These are phyloP conservation scores for Vombatus ursinus DNA, from an alignment of 2,113 vertebrate genomes.

Conservation along the genomic window DNA sequence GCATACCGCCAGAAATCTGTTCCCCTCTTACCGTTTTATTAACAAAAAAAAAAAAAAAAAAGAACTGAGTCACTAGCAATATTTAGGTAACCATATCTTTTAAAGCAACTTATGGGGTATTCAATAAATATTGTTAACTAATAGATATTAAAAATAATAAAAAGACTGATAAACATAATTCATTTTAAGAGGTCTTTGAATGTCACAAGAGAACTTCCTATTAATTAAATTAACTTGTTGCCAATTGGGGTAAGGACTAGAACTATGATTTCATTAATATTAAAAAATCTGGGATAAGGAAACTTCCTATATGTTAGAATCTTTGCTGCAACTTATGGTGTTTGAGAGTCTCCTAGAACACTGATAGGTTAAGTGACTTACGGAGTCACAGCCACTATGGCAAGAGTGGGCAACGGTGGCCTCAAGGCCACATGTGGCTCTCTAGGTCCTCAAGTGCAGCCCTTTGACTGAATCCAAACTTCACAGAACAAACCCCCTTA, in stretches of 20 bases:
- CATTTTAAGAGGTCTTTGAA: neutral
- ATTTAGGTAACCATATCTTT: neutral
- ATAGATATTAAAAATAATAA: neutral
- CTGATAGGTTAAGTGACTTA: neutral
- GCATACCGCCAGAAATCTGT: neutral
- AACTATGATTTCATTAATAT: neutral
- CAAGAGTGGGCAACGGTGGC: too few species aligned
- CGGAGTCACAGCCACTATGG: neutral
- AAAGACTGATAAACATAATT: neutral
- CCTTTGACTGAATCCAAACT: too few species aligned
- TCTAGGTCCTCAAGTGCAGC: too few species aligned
- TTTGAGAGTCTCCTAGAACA: neutral
- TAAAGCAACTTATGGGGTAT: neutral
- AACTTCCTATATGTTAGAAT: neutral
- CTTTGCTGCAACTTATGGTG: neutral
- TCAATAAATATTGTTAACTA: neutral
- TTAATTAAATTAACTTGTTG: neutral
- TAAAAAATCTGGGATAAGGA: neutral
- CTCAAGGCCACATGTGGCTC: too few species aligned
- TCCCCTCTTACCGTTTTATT: neutral
- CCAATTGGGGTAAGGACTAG: neutral
- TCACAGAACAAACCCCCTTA: too few species aligned
- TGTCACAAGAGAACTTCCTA: neutral
- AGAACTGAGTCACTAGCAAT: neutral
- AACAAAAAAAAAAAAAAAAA: neutral